A percentile compares a stretch with the other conserved stretches of the same genome.
Conservation (phyloP, 2,113 vertebrate species). For the Thinocorus orbignyianus region DNA sequence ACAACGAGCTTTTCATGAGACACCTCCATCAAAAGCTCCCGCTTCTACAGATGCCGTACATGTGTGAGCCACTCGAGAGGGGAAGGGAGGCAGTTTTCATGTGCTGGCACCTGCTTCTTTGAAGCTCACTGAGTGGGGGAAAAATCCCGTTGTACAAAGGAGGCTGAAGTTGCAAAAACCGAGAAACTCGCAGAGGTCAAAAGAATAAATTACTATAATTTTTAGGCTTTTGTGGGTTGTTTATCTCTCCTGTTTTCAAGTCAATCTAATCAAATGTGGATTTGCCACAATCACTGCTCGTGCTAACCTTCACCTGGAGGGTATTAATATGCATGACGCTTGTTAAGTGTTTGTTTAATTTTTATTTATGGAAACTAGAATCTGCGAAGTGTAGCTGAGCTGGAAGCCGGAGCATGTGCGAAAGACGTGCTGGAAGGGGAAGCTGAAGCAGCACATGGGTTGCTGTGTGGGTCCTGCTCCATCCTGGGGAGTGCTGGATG, state of each 20-base stretch:
- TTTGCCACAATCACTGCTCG: constrained; percentile 63
- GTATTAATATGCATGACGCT: constrained; percentile 71
- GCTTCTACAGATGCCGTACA: neutral
- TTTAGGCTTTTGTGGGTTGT: constrained; percentile 26
- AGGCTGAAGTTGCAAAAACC: neutral
- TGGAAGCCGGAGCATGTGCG: neutral
- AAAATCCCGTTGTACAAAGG: neutral
- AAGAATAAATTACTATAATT: constrained; percentile 40
- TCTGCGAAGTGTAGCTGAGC: constrained; percentile 18
- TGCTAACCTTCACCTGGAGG: constrained; percentile 70
- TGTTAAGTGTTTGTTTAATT: constrained; percentile 68
- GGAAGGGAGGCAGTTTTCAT: fast-evolving
- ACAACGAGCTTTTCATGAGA: neutral
- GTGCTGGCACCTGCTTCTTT: neutral
- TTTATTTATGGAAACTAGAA: constrained; percentile 70
- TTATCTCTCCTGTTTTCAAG: constrained; percentile 34
- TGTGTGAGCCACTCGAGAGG: neutral
- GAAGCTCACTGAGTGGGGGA: neutral
- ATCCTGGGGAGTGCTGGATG: fast-evolving
- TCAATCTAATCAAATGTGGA: constrained; percentile 55
- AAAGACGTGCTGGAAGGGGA: neutral
- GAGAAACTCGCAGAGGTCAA: constrained; percentile 32
- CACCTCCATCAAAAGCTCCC: neutral
- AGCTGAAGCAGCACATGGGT: neutral
- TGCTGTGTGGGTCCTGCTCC: neutral